Percentiles rank a stretch among this genome's conserved stretches.
Conservation (phyloP, 2,888 invertebrate species). For the Myopa testacea region DNA sequence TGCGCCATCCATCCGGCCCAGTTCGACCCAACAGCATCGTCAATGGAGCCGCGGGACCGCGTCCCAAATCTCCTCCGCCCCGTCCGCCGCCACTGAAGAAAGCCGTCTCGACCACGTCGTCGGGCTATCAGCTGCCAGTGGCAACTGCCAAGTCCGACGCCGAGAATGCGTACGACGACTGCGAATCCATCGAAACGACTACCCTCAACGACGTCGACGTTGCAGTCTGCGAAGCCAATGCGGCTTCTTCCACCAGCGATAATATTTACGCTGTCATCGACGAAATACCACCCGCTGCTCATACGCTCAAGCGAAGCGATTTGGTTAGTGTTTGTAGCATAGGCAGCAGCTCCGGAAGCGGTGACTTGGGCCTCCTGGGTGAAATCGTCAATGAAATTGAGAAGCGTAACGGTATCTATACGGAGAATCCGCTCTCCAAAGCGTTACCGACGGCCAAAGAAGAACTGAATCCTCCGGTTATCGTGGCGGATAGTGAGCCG, state of each 20-base stretch:
- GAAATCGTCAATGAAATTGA: slow-evolving; percentile 92
- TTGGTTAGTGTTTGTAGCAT: slow-evolving; percentile 65
- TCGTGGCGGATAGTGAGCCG: slow-evolving; percentile 65
- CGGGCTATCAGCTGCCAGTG: slow-evolving; percentile 74
- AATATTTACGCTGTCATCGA: slow-evolving; percentile 91
- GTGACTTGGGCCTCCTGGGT: slow-evolving; percentile 81
- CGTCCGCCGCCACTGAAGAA: slow-evolving; percentile 66
- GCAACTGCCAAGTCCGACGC: slow-evolving; percentile 57
- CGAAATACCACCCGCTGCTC: slow-evolving; percentile 74
- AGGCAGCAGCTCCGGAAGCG: slow-evolving; percentile 49
- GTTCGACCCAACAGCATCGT: slow-evolving; percentile 82
- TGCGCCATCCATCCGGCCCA: slow-evolving; percentile 74
- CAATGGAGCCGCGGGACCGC: slow-evolving; percentile 49
- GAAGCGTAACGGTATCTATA: slow-evolving; percentile 86
- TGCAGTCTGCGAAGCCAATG: slow-evolving; percentile 67
- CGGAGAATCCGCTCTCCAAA: slow-evolving; percentile 76
- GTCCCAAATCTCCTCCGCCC: slow-evolving; percentile 82
- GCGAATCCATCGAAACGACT: slow-evolving; percentile 74
- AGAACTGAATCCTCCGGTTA: slow-evolving; percentile 24
- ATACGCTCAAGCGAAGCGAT: slow-evolving; percentile 62
- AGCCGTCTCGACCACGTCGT: slow-evolving; percentile 69
- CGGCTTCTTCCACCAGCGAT: slow-evolving; percentile 72
- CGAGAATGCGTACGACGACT: slow-evolving; percentile 80
- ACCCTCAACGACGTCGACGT: slow-evolving; percentile 73
- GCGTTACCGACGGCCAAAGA: slow-evolving; percentile 55